Evolutionary conservation across 1,140 invertebrate genomes (phyloP).

Genomic region (Rhopalosiphum padi): DNA sequence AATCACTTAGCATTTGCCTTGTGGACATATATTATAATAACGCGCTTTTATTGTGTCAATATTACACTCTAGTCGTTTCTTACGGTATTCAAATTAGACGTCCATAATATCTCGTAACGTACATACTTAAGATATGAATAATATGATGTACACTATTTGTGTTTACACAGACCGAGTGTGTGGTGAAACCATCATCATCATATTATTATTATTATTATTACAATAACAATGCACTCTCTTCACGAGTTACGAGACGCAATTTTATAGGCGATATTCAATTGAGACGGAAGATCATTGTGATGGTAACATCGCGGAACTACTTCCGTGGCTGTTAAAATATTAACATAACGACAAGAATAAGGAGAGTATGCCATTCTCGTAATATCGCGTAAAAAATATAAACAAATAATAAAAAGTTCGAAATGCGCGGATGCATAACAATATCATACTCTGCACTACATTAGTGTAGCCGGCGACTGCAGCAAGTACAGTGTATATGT

Average conservation of each 20-base stretch:
- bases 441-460: not conserved
- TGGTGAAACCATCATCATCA: not conserved
- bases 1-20: not conserved
- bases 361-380: not conserved
- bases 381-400: not conserved
- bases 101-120: not conserved
- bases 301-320: not conserved
- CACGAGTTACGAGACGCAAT: not conserved
- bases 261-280: conserved; percentile 5
- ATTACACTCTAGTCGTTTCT: not conserved
- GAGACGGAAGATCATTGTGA: not conserved
- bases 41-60: not conserved
- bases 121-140: not conserved
- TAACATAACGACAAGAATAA: not conserved
- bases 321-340: not conserved
- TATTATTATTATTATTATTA: no score
- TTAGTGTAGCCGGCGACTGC: not conserved
- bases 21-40: not conserved
- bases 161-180: not conserved
- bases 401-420: not conserved
- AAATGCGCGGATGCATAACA: not conserved
- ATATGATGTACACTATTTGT: not conserved
- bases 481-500: no score
- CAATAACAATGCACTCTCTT: not conserved
- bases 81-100: not conserved